These are phyloP conservation scores for Neodiprion fabricii DNA, from an alignment of 1,140 invertebrate species.

Conservation along the genomic window DNA sequence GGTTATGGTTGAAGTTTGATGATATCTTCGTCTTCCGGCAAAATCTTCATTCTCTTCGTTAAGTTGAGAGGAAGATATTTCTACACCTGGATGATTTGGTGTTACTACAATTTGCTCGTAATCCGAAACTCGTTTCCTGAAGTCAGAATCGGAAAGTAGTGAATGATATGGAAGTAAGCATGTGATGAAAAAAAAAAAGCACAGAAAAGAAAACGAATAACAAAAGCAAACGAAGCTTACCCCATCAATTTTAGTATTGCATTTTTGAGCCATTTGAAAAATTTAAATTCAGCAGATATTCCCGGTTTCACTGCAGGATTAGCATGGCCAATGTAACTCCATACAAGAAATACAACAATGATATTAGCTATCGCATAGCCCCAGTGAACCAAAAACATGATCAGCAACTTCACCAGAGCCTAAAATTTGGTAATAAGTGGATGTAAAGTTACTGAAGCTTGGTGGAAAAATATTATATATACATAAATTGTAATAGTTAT, in stretches of 20 bases:
- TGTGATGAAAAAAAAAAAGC: background rate
- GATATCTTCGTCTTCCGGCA: conserved; percentile 86
- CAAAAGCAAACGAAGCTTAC: conserved; percentile 63
- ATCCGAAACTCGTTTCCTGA: conserved; percentile 76
- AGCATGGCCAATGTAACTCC: conserved; percentile 91
- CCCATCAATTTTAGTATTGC: conserved; percentile 78
- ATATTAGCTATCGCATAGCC: conserved; percentile 86
- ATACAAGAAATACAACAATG: conserved; percentile 81
- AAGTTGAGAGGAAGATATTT: conserved; percentile 82
- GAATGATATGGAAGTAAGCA: background rate
- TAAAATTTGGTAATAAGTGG: conserved; percentile 55
- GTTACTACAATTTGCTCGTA: conserved; percentile 92
- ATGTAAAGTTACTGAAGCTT: background rate
- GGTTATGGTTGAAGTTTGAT: conserved; percentile 85
- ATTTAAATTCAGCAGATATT: conserved; percentile 85
- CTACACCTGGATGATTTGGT: conserved; percentile 81
- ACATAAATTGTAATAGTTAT: background rate
- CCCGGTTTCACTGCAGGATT: conserved; percentile 95
- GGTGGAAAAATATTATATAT: conserved; percentile 26
- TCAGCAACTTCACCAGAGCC: conserved; percentile 83
- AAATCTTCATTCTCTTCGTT: conserved; percentile 97
- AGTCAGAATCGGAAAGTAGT: conserved; percentile 19
- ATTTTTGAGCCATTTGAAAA: conserved; percentile 84
- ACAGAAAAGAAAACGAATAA: conserved; percentile 15
- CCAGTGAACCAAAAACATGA: conserved; percentile 95